Percentiles rank a stretch among this genome's conserved stretches.
Conservation (phyloP, 1,140 invertebrate species). For the Zaprionus capensis region DNA sequence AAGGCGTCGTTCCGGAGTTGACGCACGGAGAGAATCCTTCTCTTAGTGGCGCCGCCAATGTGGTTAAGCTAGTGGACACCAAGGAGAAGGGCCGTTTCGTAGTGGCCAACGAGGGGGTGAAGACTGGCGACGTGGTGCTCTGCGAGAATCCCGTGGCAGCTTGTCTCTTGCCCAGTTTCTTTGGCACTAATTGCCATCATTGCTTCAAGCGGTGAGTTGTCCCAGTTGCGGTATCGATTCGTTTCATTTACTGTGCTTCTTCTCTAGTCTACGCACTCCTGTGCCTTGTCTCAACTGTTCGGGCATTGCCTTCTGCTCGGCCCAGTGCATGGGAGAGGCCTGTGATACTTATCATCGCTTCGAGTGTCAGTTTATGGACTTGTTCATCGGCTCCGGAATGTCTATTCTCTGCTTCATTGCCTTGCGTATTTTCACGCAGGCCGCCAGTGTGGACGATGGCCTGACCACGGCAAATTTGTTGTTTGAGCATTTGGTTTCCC, state of each 20-base stretch:
- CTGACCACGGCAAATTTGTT: slow-evolving; percentile 84
- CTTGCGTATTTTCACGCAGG: slow-evolving; percentile 90
- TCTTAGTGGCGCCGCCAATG: slow-evolving; percentile 81
- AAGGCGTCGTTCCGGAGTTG: slow-evolving; percentile 42
- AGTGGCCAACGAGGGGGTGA: slow-evolving; percentile 86
- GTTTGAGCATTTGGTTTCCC: slow-evolving; percentile 88
- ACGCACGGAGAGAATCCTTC: slow-evolving; percentile 71
- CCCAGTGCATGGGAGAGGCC: slow-evolving; percentile 88
- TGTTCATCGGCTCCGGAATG: slow-evolving; percentile 92
- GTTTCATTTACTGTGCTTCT: neutral
- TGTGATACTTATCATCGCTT: slow-evolving; percentile 90
- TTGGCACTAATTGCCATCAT: slow-evolving; percentile 92
- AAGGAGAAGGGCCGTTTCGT: slow-evolving; percentile 85
- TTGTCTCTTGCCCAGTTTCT: slow-evolving; percentile 89
- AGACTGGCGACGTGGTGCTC: slow-evolving; percentile 88
- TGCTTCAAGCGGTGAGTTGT: slow-evolving; percentile 89
- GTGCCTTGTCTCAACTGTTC: slow-evolving; percentile 91
- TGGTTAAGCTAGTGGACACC: slow-evolving; percentile 85
- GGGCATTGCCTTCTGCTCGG: slow-evolving; percentile 90
- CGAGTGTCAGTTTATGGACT: slow-evolving; percentile 91
- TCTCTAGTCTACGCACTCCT: slow-evolving; percentile 86
- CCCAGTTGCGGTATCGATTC: neutral
- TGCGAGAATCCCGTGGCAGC: slow-evolving; percentile 91
- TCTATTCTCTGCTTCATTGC: slow-evolving; percentile 91
- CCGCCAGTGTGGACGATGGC: slow-evolving; percentile 64